Evolutionary conservation across 2,888 invertebrate species (phyloP).

Genomic region (Synanthedon andrenaeformis): DNA sequence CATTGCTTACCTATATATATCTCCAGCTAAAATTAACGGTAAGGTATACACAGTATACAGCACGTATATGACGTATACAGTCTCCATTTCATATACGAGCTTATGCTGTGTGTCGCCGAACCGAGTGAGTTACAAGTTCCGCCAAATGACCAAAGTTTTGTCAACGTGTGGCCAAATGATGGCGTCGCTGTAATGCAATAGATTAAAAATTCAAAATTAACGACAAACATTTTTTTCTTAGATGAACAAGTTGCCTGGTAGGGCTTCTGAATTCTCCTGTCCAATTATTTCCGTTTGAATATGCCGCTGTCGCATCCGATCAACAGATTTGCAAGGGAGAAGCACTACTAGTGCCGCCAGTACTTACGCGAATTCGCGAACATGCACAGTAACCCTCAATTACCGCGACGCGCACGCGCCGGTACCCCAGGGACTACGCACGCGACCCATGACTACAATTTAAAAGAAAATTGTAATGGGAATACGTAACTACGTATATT

Average conservation of each 20-base stretch:
- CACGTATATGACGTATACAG: too few relatives aligned
- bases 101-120: too few relatives aligned
- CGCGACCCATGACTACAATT: conserved; percentile 52
- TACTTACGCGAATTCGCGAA: neutral
- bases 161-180: too few relatives aligned
- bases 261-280: neutral
- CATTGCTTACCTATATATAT: too few relatives aligned
- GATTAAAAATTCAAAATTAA: too few relatives aligned
- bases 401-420: conserved; percentile 51
- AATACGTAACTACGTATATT: neutral
- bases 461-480: conserved; percentile 30
- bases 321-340: conserved; percentile 47
- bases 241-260: neutral
- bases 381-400: conserved; percentile 36
- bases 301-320: conserved; percentile 49
- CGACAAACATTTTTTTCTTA: too few relatives aligned
- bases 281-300: conserved; percentile 36
- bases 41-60: too few relatives aligned
- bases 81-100: too few relatives aligned
- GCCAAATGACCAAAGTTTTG: too few relatives aligned
- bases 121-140: too few relatives aligned
- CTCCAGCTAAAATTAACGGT: too few relatives aligned
- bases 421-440: conserved; percentile 46
- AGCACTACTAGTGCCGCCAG: conserved; percentile 40
- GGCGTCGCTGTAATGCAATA: too few relatives aligned